Conservation (phyloP, 2,797 vertebrate species). For the Sebastes minor region DNA sequence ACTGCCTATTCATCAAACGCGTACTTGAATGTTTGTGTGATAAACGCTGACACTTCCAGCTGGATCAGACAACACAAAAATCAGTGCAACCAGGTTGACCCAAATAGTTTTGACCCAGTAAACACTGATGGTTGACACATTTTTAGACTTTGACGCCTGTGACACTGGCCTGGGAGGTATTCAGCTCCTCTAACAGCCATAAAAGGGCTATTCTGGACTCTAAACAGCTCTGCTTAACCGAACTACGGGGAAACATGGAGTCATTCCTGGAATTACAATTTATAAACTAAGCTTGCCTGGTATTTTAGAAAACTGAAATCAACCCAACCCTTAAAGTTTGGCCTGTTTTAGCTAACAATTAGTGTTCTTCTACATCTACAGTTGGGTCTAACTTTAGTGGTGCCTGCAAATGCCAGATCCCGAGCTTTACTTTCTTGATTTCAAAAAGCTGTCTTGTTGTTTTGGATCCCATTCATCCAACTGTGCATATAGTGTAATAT, state of each 20-base stretch:
- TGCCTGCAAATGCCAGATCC: background rate
- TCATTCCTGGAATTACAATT: slow-evolving; percentile 35
- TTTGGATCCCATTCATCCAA: slow-evolving; percentile 20
- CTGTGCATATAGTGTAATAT: background rate
- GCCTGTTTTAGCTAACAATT: slow-evolving; percentile 13
- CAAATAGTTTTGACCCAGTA: slow-evolving; percentile 34
- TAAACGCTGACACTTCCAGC: background rate
- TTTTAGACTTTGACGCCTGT: slow-evolving; percentile 31
- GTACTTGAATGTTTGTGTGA: background rate
- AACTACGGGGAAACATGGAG: slow-evolving; percentile 17
- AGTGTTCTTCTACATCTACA: background rate
- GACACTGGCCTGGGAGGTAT: slow-evolving; percentile 14
- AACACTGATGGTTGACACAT: slow-evolving; percentile 38
- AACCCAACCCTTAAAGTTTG: slow-evolving; percentile 12
- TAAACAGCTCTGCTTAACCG: background rate
- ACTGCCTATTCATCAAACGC: background rate
- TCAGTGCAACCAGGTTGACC: slow-evolving; percentile 21
- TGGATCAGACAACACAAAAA: slow-evolving; percentile 18
- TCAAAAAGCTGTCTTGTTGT: background rate
- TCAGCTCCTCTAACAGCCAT: slow-evolving; percentile 16
- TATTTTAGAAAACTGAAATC: slow-evolving; percentile 37
- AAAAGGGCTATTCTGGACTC: slow-evolving; percentile 21
- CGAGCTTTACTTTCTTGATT: background rate
- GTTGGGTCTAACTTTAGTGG: background rate
- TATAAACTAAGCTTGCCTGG: slow-evolving; percentile 9